These are phyloP conservation scores for Pterostichus madidus DNA, from an alignment of 2,888 invertebrate species.

Conservation along the genomic window DNA sequence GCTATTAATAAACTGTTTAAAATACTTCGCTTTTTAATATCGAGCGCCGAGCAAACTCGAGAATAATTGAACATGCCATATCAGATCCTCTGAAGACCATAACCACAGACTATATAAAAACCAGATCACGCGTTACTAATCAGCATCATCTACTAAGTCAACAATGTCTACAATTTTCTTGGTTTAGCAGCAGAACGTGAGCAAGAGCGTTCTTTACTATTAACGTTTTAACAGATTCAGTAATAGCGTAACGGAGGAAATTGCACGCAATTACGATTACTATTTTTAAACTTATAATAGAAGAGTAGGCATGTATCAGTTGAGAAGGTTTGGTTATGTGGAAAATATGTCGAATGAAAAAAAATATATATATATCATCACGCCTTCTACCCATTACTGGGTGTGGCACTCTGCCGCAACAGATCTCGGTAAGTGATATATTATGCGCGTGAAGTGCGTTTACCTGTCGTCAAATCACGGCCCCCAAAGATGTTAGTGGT, in stretches of 20 bases:
- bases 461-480: too few relatives aligned
- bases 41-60: background rate
- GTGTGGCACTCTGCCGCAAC: too few relatives aligned
- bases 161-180: slow-evolving; percentile 12
- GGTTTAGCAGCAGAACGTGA: background rate
- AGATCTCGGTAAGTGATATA: too few relatives aligned
- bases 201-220: too few relatives aligned
- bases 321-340: too few relatives aligned
- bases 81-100: background rate
- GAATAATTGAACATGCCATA: slow-evolving; percentile 21
- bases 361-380: background rate
- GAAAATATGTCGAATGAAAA: background rate
- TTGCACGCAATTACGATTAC: too few relatives aligned
- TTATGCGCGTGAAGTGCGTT: too few relatives aligned
- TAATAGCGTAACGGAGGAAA: too few relatives aligned
- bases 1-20: slow-evolving; percentile 46
- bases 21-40: slow-evolving; percentile 24
- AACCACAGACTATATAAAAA: background rate
- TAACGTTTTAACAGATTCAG: too few relatives aligned
- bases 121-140: slow-evolving; percentile 8
- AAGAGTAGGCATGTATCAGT: background rate
- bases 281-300: too few relatives aligned
- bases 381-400: background rate
- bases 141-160: slow-evolving; percentile 13
- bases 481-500: too few relatives aligned